Evolutionary conservation across 2,888 invertebrate species (phyloP).

Genomic region (Luffia ferchaultella): DNA sequence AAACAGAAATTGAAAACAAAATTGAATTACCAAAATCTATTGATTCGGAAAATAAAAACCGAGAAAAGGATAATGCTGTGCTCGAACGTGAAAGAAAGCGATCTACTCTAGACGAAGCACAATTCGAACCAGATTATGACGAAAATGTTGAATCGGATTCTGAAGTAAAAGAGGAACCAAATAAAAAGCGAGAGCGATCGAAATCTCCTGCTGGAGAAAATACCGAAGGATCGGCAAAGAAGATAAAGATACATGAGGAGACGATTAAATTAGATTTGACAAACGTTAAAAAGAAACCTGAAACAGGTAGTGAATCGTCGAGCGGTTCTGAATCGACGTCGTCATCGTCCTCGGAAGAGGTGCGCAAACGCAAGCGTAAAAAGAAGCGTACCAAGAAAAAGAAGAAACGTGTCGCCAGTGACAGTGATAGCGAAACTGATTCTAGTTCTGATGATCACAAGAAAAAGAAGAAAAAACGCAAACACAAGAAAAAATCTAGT

Average conservation of each 20-base stretch:
- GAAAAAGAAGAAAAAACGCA: constrained; percentile 73
- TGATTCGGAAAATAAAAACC: constrained; percentile 20
- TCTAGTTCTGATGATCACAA: constrained; percentile 72
- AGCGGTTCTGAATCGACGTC: constrained; percentile 58
- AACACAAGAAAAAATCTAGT: constrained; percentile 73
- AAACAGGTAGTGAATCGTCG: constrained; percentile 48
- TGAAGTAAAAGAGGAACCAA: constrained; percentile 64
- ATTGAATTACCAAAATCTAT: constrained; percentile 30
- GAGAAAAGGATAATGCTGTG: constrained; percentile 13
- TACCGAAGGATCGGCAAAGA: constrained; percentile 29
- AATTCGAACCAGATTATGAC: constrained; percentile 80
- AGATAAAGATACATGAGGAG: constrained; percentile 37
- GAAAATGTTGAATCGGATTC: constrained; percentile 67
- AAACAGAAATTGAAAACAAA: constrained; percentile 15
- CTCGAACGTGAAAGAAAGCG: constrained; percentile 62
- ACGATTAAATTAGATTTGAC: constrained; percentile 57
- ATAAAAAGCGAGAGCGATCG: constrained; percentile 45
- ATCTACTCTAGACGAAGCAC: constrained; percentile 74
- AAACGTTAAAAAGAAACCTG: constrained; percentile 57
- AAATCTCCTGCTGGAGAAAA: constrained; percentile 30
- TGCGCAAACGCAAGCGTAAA: constrained; percentile 68
- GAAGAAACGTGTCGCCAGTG: constrained; percentile 67
- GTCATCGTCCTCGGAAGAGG: constrained; percentile 56
- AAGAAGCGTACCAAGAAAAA: constrained; percentile 70
- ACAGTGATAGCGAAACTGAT: constrained; percentile 71